Base-by-base conservation (phyloP, 1,140 invertebrate species). In the Aethina tumida region DNA sequence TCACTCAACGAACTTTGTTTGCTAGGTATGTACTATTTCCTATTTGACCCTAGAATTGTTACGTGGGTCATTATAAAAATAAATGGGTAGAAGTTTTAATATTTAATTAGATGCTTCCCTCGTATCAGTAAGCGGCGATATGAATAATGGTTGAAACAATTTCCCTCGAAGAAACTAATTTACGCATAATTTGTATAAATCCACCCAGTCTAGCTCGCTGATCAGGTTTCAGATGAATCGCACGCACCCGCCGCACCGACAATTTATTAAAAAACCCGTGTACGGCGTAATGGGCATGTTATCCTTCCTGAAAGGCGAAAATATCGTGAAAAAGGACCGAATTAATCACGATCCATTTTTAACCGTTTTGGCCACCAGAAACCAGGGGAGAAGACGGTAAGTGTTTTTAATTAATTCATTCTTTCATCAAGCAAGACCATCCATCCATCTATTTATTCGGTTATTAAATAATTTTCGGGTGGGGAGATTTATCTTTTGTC, bases 141-240 rank as follows among this genome's bases (percentile, higher is more conserved):
- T n/a, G n/a, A n/a, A n/a, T n/a, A n/a, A n/a, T n/a, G n/a, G n/a
- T n/a, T n/a, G n/a, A n/a, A n/a, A n/a, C n/a, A n/a, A n/a, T n/a
- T n/a, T n/a, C n/a, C n/a, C n/a, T n/a, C n/a, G n/a, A n/a, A n/a
- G n/a, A n/a, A n/a, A n/a, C n/a, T n/a, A n/a, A n/a, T n/a, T n/a
- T n/a, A n/a, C n/a, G n/a, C n/a, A n/a, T n/a, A n/a, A n/a, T n/a
- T n/a, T n/a, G n/a, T n/a, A n/a, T n/a, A n/a, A n/a, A n/a, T n/a
- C n/a, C n/a, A n/a, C n/a, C n/a, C n/a, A n/a, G n/a, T n/a, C n/a
- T n/a, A n/a, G n/a, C n/a, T n/a, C n/a, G n/a, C n/a, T n/a, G n/a
- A n/a, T n/a, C 42, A 65, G 67, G 39, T 70, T 69, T 49, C 63
- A 64, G 21, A 68, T 69, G 60, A 70, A 68, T 35, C 56, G 61